Base-by-base conservation (phyloP, 35 echinoderm and acorn worm genomes). In the Apostichopus japonicus region DNA sequence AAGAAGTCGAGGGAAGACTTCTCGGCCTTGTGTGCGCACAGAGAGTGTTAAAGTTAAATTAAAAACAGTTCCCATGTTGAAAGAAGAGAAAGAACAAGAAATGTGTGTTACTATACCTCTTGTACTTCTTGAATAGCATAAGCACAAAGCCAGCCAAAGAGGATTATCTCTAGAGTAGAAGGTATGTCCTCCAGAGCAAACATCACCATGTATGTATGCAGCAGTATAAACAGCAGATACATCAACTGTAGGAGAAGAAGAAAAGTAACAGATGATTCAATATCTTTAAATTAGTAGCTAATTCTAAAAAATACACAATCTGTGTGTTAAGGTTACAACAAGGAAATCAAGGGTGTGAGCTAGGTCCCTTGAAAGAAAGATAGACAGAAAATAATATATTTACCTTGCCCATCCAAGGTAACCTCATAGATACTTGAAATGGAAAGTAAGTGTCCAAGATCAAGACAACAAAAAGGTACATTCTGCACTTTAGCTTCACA, bases 121-220 rank as follows among this genome's bases (percentile, higher is more conserved):
- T 84, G 27, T 9, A 97, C n/a, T 93, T 97, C 96, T 24, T 97
- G 83, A 22, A 93, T 15, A 21, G 88, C 80, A 23, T 90, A 79
- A 15, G 91, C 94, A 13, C 62, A 24, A 67, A 97, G 91, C 96
- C 96, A 97, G 21, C 55, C 59, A 92, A 97, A 97, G 6, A 97
- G 65, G 17, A 80, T 19, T 33, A 53, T 61, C 54, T 97, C 93
- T 52, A 80, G 52, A 23, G 56, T 17, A 27, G 90, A 77, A 4
- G 93, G 91, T 53, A 82, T 77, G 65, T 56, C 10, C 44, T 82
- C 27, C 55, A 97, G 90, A n/a, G 57, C 65, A 58, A 92, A 94
- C 23, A 98, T 24, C 23, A 95, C 84, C 54, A 95, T 91, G n/a
- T 93, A 92, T 70, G 91, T 98, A 51, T 87, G 94, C 71, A 95